A percentile compares a stretch with the other conserved stretches of the same genome.
Evolutionary conservation across 1,140 invertebrate species (phyloP).

Genomic region (Hydropsyche tenuis): DNA sequence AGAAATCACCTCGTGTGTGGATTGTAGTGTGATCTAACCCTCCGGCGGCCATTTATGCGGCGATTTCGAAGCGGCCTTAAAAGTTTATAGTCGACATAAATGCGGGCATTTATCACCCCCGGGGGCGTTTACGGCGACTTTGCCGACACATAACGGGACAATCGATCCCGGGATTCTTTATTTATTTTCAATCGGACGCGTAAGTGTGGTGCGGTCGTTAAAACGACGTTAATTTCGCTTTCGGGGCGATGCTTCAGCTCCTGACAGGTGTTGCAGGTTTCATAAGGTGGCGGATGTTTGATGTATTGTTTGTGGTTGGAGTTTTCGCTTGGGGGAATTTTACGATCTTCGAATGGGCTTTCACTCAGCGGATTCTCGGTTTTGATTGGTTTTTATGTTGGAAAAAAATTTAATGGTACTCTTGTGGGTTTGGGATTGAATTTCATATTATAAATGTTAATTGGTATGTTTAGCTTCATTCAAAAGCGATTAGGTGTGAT

Average conservation of each 20-base stretch:
- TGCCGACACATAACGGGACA: slow-evolving; percentile 16
- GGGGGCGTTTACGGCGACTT: slow-evolving; percentile 35
- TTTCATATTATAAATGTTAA: too few relatives aligned
- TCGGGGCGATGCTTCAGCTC: neutral
- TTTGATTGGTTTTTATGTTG: too few relatives aligned
- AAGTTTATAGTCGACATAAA: slow-evolving; percentile 48
- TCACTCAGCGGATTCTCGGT: too few relatives aligned
- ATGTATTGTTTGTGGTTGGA: too few relatives aligned
- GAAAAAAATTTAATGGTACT: too few relatives aligned
- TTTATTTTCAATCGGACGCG: slow-evolving; percentile 48
- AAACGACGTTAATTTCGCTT: slow-evolving; percentile 43
- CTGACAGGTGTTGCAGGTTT: too few relatives aligned
- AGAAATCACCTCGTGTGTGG: slow-evolving; percentile 25
- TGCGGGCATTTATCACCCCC: slow-evolving; percentile 48
- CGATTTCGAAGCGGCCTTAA: slow-evolving; percentile 44
- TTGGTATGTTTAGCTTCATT: too few relatives aligned
- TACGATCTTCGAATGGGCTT: too few relatives aligned
- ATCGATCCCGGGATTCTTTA: slow-evolving; percentile 39
- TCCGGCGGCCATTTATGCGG: slow-evolving; percentile 37
- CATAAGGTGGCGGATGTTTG: too few relatives aligned
- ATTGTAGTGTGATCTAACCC: slow-evolving; percentile 29
- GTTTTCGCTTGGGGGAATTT: too few relatives aligned
- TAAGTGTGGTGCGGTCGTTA: slow-evolving; percentile 20
- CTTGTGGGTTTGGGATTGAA: too few relatives aligned
- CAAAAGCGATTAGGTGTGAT: too few relatives aligned